A percentile compares a stretch with the other conserved stretches of the same genome.
Evolutionary conservation across 2,113 vertebrate genomes (phyloP).

Genomic region (Gulo gulo): DNA sequence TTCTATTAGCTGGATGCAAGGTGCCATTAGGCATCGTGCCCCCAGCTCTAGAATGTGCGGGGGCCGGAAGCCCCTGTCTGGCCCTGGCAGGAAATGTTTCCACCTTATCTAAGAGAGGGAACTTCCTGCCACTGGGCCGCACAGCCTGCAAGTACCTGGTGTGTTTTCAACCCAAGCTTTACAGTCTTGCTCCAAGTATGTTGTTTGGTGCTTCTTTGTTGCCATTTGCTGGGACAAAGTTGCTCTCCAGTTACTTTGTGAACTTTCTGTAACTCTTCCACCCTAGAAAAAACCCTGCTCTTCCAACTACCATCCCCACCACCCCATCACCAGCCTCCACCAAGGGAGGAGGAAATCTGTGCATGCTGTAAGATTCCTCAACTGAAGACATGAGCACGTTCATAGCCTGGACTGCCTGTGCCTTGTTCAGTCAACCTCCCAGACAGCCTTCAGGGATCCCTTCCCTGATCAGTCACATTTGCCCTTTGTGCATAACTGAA

Average conservation of each 20-base stretch:
- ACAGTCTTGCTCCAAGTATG: not conserved
- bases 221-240: not conserved
- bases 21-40: accelerated
- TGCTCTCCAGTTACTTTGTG: accelerated
- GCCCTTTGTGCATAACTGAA: not conserved
- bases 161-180: not conserved
- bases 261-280: not conserved
- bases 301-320: not conserved
- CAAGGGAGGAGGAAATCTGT: not conserved
- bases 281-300: accelerated
- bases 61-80: not conserved
- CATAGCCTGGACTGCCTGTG: not conserved
- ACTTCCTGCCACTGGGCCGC: not conserved
- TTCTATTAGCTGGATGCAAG: accelerated
- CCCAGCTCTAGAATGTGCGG: not conserved
- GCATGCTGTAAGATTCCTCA: not conserved
- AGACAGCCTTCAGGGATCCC: not conserved
- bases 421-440: not conserved
- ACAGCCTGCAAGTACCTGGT: not conserved
- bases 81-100: not conserved
- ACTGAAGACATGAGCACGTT: not conserved
- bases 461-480: not conserved
- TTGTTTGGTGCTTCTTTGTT: not conserved
- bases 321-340: not conserved
- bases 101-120: accelerated